Percentiles rank a stretch among this genome's conserved stretches.
phyloP scores from a whole-genome alignment of 2,113 vertebrate genomes.

The Fregata magnificens region DNA sequence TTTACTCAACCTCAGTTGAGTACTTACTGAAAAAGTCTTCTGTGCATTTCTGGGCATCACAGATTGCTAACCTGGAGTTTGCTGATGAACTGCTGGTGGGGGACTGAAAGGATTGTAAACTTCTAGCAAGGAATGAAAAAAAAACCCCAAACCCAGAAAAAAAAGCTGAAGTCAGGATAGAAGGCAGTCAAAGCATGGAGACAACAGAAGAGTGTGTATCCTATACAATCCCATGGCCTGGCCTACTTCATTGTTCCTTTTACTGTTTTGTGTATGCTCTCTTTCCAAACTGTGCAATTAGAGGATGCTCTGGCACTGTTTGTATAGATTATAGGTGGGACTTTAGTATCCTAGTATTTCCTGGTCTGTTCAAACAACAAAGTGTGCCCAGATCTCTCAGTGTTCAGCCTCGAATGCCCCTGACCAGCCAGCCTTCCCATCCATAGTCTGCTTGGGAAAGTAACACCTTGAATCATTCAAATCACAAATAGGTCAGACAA shows the following conservation, averaged over 20 bases:
- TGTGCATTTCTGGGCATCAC: neutral
- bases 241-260: neutral
- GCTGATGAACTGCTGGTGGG: neutral
- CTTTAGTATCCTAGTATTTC: neutral
- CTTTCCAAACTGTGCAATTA: neutral
- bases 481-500: neutral
- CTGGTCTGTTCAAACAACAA: neutral
- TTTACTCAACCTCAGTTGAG: neutral
- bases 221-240: neutral
- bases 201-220: rapidly evolving
- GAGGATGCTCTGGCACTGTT: neutral
- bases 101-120: neutral
- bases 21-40: neutral
- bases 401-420: neutral
- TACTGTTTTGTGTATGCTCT: neutral
- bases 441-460: neutral
- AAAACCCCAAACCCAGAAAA: neutral
- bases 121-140: neutral
- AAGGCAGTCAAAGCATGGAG: neutral
- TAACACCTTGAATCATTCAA: neutral
- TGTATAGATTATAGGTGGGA: neutral
- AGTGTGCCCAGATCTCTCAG: neutral
- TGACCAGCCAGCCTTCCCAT: neutral
- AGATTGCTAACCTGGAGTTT: neutral
- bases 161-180: neutral